These are phyloP conservation scores for Heloderma charlesbogerti DNA, from an alignment of 2,113 vertebrate species.

Conservation along the genomic window DNA sequence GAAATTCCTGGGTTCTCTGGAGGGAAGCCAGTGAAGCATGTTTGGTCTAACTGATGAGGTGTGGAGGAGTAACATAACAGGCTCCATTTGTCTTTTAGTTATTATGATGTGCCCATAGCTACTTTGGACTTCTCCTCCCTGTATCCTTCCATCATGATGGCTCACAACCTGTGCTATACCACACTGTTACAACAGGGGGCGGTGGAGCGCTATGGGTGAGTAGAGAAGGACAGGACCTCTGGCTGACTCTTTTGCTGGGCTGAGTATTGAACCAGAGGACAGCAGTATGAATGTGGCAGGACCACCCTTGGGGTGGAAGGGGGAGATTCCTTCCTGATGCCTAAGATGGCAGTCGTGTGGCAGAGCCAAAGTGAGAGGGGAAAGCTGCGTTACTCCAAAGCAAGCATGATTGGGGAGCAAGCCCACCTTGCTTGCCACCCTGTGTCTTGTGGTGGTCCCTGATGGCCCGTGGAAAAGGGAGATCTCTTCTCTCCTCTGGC, in stretches of 20 bases:
- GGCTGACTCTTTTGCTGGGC: background rate
- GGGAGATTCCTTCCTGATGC: background rate
- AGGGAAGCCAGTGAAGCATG: background rate
- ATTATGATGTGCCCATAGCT: constrained; percentile 89
- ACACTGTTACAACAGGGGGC: constrained; percentile 85
- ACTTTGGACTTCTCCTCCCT: constrained; percentile 94
- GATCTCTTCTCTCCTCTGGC: background rate
- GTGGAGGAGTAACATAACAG: background rate
- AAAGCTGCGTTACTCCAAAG: background rate
- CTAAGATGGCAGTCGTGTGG: background rate
- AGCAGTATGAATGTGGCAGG: accelerated
- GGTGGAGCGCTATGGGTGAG: constrained; percentile 79
- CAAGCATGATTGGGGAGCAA: background rate
- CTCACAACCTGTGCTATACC: constrained; percentile 94
- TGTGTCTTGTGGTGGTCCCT: background rate
- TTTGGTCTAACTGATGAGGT: background rate
- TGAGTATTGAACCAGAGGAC: no score
- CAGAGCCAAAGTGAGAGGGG: background rate
- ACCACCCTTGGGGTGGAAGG: accelerated
- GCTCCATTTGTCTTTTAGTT: constrained; percentile 69
- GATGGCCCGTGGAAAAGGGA: background rate
- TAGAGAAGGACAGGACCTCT: background rate
- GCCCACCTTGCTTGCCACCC: background rate
- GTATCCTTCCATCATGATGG: constrained; percentile 97
- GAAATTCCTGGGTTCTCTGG: background rate